A percentile compares a stretch with the other conserved stretches of the same genome.
Evolutionary conservation across 37 sponge, comb jelly and placozoan species (phyloP).

Genomic region (Hormiphora californensis): DNA sequence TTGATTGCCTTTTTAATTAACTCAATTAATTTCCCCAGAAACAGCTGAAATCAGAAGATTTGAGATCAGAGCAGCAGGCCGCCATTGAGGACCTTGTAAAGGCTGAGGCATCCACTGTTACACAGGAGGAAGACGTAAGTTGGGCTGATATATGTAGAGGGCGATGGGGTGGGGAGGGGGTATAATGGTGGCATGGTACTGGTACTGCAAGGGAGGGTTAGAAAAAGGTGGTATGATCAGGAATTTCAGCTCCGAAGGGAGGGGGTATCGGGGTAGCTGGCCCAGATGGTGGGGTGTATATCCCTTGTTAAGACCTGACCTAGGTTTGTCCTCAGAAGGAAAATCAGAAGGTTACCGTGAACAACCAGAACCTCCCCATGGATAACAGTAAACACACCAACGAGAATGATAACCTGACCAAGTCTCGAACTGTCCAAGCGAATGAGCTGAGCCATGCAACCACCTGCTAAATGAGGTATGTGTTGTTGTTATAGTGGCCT

Average conservation of each 20-base stretch:
- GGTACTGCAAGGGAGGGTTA: no score
- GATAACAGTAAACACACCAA: neutral
- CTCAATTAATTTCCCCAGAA: neutral
- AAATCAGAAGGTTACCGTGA: neutral
- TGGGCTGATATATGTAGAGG: neutral
- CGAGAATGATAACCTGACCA: slow-evolving; percentile 36
- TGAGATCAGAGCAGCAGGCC: slow-evolving; percentile 26
- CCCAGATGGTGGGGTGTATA: no score
- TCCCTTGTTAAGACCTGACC: neutral
- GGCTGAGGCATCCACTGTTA: neutral
- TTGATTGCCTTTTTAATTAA: neutral
- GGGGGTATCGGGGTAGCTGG: no score
- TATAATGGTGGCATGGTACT: no score
- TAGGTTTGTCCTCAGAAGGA: slow-evolving; percentile 31
- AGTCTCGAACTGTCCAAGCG: neutral
- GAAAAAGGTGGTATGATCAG: no score
- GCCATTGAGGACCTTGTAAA: slow-evolving; percentile 21
- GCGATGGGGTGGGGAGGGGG: no score
- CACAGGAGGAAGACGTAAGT: neutral
- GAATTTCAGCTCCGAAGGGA: no score
- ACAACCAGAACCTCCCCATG: slow-evolving; percentile 34
- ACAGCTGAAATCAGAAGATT: slow-evolving; percentile 4
- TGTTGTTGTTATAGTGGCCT: no score
- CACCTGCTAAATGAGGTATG: no score
- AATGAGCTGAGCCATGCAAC: no score